Evolutionary conservation across 2,797 vertebrate species (phyloP).

Genomic region (Lates japonicus): DNA sequence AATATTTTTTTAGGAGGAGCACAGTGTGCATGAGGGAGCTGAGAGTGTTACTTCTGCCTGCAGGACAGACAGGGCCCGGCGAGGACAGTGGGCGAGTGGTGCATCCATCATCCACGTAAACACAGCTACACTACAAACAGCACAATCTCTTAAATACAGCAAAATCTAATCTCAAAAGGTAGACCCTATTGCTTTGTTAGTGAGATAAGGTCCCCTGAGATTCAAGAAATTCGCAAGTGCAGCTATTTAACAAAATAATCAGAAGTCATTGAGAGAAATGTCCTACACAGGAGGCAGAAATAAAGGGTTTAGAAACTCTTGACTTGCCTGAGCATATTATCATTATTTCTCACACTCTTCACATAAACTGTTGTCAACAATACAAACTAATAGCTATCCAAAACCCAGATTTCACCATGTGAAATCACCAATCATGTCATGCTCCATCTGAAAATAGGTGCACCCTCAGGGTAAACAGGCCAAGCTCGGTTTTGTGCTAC

Average conservation of each 20-base stretch:
- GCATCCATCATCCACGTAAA: constrained; percentile 51
- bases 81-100: constrained; percentile 22
- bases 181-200: not conserved
- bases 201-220: not conserved
- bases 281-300: not conserved
- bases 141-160: constrained; percentile 12
- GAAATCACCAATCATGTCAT: constrained; percentile 8
- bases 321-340: not conserved
- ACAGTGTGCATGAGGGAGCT: constrained; percentile 47
- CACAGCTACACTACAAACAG: constrained; percentile 23
- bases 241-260: constrained; percentile 23
- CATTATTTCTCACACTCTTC: constrained; percentile 12
- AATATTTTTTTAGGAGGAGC: constrained; percentile 57
- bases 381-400: constrained; percentile 12
- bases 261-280: constrained; percentile 1
- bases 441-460: not conserved
- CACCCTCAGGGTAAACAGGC: not conserved
- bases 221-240: constrained; percentile 18
- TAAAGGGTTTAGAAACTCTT: not conserved
- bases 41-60: constrained; percentile 68
- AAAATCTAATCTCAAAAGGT: not conserved
- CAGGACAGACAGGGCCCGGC: constrained; percentile 41
- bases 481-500: not conserved
- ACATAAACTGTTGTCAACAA: constrained; percentile 14
- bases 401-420: constrained; percentile 6